Percentiles rank a stretch among this genome's conserved stretches.
Conservation (phyloP, 2,888 invertebrate genomes). For the Cistogaster globosa region DNA sequence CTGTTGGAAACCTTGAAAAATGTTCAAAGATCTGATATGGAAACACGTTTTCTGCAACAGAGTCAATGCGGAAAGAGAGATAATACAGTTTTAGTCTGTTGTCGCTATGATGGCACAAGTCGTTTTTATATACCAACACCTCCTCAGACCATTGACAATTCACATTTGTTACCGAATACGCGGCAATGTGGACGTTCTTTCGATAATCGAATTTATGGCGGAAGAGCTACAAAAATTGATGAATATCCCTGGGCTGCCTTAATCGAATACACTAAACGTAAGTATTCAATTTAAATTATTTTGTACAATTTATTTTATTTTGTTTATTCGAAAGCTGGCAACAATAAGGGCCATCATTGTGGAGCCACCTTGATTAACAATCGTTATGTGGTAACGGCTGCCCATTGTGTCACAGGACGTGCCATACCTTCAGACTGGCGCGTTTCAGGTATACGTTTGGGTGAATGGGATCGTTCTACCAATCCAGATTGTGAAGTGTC, state of each 20-base stretch:
- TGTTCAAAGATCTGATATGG: conserved; percentile 8
- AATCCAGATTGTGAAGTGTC: conserved; percentile 78
- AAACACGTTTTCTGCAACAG: conserved; percentile 56
- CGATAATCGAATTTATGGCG: conserved; percentile 70
- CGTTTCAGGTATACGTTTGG: conserved; percentile 81
- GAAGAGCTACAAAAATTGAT: conserved; percentile 65
- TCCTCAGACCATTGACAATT: conserved; percentile 9
- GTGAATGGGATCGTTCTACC: conserved; percentile 81
- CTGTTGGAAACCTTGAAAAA: conserved; percentile 52
- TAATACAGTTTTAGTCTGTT: conserved; percentile 45
- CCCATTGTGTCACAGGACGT: conserved; percentile 88
- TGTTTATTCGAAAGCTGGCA: conserved; percentile 83
- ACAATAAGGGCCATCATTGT: conserved; percentile 87
- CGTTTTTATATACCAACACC: conserved; percentile 29
- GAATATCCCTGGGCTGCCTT: conserved; percentile 72
- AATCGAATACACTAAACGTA: conserved; percentile 70
- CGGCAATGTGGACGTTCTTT: conserved; percentile 69
- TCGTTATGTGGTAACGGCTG: conserved; percentile 89
- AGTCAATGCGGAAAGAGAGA: conserved; percentile 54
- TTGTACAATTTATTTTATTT: no score
- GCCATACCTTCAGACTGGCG: conserved; percentile 87
- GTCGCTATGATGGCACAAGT: conserved; percentile 26
- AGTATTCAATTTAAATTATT: conserved; percentile 2
- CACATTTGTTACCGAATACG: conserved; percentile 51
- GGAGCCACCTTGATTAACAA: conserved; percentile 88